Evolutionary conservation across 2,888 invertebrate species (phyloP), one percentile per base, ranked within the genome.

Genomic region (Phaedon cochleariae): DNA sequence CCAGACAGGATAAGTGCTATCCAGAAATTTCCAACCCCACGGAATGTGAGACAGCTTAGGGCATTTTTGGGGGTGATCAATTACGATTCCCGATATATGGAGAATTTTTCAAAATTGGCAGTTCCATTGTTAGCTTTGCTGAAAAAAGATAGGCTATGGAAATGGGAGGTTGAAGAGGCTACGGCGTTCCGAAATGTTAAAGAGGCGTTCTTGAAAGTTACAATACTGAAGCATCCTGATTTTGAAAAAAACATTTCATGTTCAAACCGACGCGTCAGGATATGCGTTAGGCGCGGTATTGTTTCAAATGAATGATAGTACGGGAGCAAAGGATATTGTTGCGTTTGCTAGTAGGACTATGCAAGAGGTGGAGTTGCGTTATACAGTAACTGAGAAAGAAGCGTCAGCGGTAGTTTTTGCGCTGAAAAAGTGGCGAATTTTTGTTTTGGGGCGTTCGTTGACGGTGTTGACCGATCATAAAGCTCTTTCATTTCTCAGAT

Each of bases 31-130:
- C 64, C 59, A 2, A 21, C 10, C 12, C 61, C 67, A 5, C 22
- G 22, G 17, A 67, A 64, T 57, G 22, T 67, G 15, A 60, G 61
- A 46, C 5, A 58, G 2, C 20, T 67, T 12, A 48, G 31, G 34
- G 37, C 61, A 9, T 65, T 65, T 61, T 62, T 62, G 26, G 62
- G 58, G n/a, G n/a, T 65, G 10, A 29, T 48, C n/a, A 65, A 58
- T 34, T 65, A 62, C 52, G 63, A 63, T 49, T 22, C 31, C 1
- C 22, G 29, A 10, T 67, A 57, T 61, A 64, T 60, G 29, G 48
- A 59, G 10, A 34, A 62, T 17, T 63, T 53, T 59, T 46, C 62
- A 2, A 22, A 53, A 10, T 15, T 53, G n/a, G 41, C 31, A n/a
- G 37, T 46, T 18, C 65, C 61, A 0, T 41, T 60, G 22, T 3